These are phyloP conservation scores for Chaetophractus vellerosus DNA, from an alignment of 2,797 vertebrate species.

Conservation along the genomic window DNA sequence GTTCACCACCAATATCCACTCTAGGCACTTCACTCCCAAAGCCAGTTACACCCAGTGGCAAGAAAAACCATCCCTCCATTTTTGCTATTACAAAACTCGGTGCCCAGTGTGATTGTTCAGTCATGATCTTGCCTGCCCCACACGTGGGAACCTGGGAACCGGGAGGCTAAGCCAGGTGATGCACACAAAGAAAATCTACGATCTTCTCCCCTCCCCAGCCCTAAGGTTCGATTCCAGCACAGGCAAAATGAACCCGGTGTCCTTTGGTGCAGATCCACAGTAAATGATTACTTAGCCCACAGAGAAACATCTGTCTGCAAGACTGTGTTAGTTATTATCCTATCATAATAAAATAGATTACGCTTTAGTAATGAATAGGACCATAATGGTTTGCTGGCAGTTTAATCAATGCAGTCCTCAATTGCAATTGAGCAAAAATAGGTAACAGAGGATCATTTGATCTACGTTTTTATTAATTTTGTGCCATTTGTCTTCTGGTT, in stretches of 20 bases:
- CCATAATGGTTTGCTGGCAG: slow-evolving; percentile 71
- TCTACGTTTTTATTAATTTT: slow-evolving; percentile 82
- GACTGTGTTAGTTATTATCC: slow-evolving; percentile 67
- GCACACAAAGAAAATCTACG: slow-evolving; percentile 24
- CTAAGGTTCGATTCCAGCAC: neutral
- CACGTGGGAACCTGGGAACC: neutral
- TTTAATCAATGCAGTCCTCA: slow-evolving; percentile 80
- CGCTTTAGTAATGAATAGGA: slow-evolving; percentile 40
- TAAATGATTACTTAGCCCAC: slow-evolving; percentile 56
- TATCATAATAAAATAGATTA: slow-evolving; percentile 78
- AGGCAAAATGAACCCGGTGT: neutral
- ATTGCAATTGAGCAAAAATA: slow-evolving; percentile 79
- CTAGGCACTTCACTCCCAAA: neutral
- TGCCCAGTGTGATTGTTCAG: accelerated
- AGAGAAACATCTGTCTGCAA: slow-evolving; percentile 65
- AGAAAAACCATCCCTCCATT: neutral
- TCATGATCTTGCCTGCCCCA: accelerated
- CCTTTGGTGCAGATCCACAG: neutral
- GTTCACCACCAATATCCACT: neutral
- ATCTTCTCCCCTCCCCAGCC: neutral
- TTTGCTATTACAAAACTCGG: neutral
- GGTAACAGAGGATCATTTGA: slow-evolving; percentile 79
- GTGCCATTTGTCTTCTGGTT: slow-evolving; percentile 81
- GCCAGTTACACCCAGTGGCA: neutral
- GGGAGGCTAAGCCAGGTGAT: neutral